phyloP scores from a whole-genome alignment of 2,797 vertebrate genomes.

The Typhlichthys eigenmanni region DNA sequence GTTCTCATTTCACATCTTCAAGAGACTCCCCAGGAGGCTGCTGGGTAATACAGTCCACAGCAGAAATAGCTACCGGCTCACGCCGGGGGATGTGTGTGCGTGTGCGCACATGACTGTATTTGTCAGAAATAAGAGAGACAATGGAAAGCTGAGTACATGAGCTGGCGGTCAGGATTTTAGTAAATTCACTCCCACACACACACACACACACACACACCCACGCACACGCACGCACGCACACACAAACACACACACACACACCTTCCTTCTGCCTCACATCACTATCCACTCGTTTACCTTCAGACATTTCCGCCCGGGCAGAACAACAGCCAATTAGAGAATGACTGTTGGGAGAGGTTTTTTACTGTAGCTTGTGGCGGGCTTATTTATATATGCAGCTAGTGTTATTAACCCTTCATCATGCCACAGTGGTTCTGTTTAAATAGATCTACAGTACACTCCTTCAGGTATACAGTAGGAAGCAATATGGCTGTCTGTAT shows the following conservation, averaged over 20 bases:
- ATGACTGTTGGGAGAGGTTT: slow-evolving; percentile 7
- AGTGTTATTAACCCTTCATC: slow-evolving; percentile 21
- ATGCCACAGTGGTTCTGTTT: neutral
- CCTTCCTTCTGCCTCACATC: neutral
- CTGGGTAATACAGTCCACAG: slow-evolving; percentile 14
- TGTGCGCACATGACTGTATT: neutral
- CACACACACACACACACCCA: slow-evolving; percentile 2
- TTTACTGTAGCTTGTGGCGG: neutral
- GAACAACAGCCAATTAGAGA: slow-evolving; percentile 24
- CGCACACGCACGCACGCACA: neutral
- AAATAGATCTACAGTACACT: too few species aligned
- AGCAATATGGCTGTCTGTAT: too few species aligned
- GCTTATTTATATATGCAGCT: neutral
- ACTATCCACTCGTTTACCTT: slow-evolving; percentile 1
- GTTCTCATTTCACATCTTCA: slow-evolving; percentile 18
- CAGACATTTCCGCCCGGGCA: neutral
- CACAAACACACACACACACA: neutral
- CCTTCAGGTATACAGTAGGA: too few species aligned
- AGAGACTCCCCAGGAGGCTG: slow-evolving; percentile 17
- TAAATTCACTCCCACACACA: neutral
- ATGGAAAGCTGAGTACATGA: neutral
- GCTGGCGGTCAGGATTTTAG: neutral
- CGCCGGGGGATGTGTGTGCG: slow-evolving; percentile 1
- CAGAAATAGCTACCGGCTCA: slow-evolving; percentile 44
- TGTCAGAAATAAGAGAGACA: neutral